Base-by-base conservation (phyloP, 2,888 invertebrate genomes). In the Caenorhabditis imperialis region DNA sequence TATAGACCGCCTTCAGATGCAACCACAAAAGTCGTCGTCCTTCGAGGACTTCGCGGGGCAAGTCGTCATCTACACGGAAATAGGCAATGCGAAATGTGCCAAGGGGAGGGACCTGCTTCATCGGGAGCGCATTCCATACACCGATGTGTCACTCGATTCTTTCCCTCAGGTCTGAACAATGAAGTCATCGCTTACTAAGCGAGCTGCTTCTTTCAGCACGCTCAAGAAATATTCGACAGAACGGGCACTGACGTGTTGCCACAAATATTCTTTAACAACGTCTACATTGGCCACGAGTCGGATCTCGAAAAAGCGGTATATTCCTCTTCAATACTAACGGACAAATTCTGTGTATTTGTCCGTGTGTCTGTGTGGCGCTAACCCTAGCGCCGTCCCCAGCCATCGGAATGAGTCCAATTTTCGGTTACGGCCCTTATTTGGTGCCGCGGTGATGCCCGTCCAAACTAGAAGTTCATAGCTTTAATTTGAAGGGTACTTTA, bases 191-290 rank as follows among this genome's bases (percentile, higher is more conserved):
- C 7, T 51, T 62, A 72, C 57, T 63, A 57, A 63, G 38, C 7
- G 47, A 12, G 40, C 44, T 44, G 45, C 53, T 23, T 37, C 30
- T 67, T 73, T 67, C 65, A 81, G 65, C 82, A 83, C 22, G 77
- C 88, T 48, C 82, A 84, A 12, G 86, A 88, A 45, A 77, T 89
- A 48, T 81, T 84, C 71, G 62, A 77, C 22, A 78, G 83, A 40
- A 86, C 88, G 1, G 88, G 83, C 57, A 82, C 84, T 23, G 88
- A 86, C 4, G 69, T 77, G 14, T 88, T 89, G 7, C 89, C 89
- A 1, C 89, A 89, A 75, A 88, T 89, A 25, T 89, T 89, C 82
- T 89, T 89, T 84, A 89, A 89, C 76, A 85, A 85, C 33, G 78
- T 78, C 22, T 87, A 88, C 70, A 84, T 89, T 40, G 89, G 89